These are phyloP conservation scores for Cairina moschata DNA, from an alignment of 2,113 vertebrate genomes.

Conservation along the genomic window DNA sequence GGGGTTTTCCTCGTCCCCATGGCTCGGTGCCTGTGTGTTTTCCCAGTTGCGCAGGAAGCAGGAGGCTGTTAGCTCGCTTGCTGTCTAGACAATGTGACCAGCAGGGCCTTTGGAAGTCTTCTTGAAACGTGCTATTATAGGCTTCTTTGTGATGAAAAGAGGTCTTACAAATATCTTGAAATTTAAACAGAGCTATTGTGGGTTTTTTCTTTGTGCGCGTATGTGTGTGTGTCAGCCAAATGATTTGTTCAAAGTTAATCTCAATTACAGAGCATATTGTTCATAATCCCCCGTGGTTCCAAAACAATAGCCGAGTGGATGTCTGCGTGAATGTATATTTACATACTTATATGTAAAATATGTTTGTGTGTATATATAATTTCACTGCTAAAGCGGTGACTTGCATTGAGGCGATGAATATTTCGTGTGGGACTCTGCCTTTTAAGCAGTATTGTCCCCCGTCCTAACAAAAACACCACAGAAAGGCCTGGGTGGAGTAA, in stretches of 20 bases:
- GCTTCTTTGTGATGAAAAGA: slow-evolving; percentile 53
- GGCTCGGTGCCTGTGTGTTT: not conserved
- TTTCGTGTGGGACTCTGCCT: slow-evolving; percentile 11
- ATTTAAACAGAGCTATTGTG: slow-evolving; percentile 44
- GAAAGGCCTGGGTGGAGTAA: not conserved
- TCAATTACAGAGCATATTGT: slow-evolving; percentile 67
- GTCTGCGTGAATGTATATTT: slow-evolving; percentile 48
- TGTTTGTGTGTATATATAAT: slow-evolving; percentile 26
- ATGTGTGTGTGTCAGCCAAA: slow-evolving; percentile 53
- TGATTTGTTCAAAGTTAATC: slow-evolving; percentile 68
- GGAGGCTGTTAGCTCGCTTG: slow-evolving; percentile 76
- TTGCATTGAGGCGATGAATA: not conserved
- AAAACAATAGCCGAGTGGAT: slow-evolving; percentile 39
- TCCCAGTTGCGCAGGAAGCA: slow-evolving; percentile 44
- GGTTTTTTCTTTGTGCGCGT: slow-evolving; percentile 13
- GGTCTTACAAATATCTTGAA: slow-evolving; percentile 53
- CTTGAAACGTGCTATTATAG: slow-evolving; percentile 35
- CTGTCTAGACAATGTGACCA: slow-evolving; percentile 78
- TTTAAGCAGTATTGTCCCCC: not conserved
- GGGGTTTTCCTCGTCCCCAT: not conserved
- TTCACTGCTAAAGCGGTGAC: slow-evolving; percentile 22
- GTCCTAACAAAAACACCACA: not conserved
- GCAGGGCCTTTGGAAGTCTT: slow-evolving; percentile 60
- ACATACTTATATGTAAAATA: slow-evolving; percentile 44
- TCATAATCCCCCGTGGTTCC: slow-evolving; percentile 54